Conservation (phyloP, 2,113 vertebrate species). For the Strix uralensis region DNA sequence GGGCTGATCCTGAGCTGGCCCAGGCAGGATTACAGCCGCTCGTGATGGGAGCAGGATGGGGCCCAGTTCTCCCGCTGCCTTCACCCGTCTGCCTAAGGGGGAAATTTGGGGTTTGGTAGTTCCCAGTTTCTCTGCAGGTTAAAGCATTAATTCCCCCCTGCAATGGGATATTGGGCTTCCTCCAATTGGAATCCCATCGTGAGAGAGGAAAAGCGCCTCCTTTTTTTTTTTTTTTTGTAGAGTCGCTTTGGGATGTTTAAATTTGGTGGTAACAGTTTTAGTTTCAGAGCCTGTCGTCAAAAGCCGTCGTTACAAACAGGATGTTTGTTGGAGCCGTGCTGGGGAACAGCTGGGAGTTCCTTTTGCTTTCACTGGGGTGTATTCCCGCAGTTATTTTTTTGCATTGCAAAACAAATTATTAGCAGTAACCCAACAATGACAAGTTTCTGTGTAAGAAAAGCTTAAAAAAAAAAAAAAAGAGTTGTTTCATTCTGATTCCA, state of each 20-base stretch:
- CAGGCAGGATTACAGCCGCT: background rate
- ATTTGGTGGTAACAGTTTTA: constrained; percentile 58
- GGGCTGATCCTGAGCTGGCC: background rate
- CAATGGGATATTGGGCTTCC: background rate
- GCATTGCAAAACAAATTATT: background rate
- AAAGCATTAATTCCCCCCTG: background rate
- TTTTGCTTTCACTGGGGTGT: background rate
- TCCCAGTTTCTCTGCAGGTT: background rate
- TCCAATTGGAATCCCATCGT: background rate
- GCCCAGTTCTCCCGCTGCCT: fast-evolving
- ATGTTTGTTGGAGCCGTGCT: constrained; percentile 19
- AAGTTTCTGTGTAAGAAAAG: background rate
- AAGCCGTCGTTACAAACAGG: constrained; percentile 24
- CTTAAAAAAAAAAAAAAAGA: background rate
- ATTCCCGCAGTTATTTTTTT: background rate
- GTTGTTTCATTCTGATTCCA: background rate
- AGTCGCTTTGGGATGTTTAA: constrained; percentile 30
- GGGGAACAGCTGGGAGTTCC: constrained; percentile 23
- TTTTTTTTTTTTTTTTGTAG: background rate
- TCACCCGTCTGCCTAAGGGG: background rate
- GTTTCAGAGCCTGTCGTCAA: constrained; percentile 43
- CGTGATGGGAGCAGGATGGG: background rate
- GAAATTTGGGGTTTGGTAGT: background rate
- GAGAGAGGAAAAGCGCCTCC: background rate
- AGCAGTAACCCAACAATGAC: background rate